Evolutionary conservation across 2,797 vertebrate genomes (phyloP), one percentile per base, ranked within the genome.

Genomic region (Taenioides sp.): DNA sequence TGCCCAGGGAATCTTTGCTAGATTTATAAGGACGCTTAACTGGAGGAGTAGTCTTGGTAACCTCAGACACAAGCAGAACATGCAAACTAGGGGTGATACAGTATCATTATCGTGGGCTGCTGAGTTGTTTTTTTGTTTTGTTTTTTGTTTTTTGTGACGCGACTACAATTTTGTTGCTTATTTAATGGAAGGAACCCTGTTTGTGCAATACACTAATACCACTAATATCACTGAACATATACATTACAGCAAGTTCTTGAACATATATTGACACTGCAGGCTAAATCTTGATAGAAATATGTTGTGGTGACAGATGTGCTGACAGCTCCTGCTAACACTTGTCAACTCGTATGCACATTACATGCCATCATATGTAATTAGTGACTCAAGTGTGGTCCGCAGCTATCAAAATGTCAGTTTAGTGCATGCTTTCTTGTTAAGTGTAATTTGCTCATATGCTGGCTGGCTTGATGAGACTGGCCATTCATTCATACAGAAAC

Each of bases 361-460:
- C 52, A 76, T 76, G 63, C 66, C 77, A 72, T 72, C 60, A 73
- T 43, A 52, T 59, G 7, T 71, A 71, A 80, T 71, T 66, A 57
- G 78, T 80, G 59, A 59, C 31, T 43, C 59, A 40, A 27, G 52
- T 16, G 28, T 68, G 34, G 57, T 73, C 11, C 3, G 31, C 61
- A 67, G 62, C 60, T 67, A 18, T 69, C 47, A 52, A 65, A 63
- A 4, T 17, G 27, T 54, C 28, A 25, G 4, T n/a, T 62, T 79
- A 58, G 76, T 76, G 70, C 63, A 65, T 84, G 63, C 72, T 82
- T 55, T 43, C 75, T 78, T 49, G 49, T 50, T 61, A 58, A 67
- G 11, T 76, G 66, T 84, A 17, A 70, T 80, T 74, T 78, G 65
- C 64, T 71, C 70, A 79, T 82, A 75, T 62, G 70, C 55, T 71